Conservation (phyloP, 2,113 vertebrate genomes). For the Pyxicephalus adspersus region DNA sequence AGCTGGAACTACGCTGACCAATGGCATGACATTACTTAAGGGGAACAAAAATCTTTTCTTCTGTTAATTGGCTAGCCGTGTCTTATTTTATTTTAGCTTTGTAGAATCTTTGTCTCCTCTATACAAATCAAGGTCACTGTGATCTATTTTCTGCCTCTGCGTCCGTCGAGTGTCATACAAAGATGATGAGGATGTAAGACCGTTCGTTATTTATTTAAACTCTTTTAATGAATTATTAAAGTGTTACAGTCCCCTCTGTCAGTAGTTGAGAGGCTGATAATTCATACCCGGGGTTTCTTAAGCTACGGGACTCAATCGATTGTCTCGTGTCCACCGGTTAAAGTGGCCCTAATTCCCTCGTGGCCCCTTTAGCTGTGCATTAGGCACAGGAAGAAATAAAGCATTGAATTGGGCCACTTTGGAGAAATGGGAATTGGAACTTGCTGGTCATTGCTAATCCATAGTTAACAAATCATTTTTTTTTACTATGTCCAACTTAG, state of each 20-base stretch:
- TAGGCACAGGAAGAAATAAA: background rate
- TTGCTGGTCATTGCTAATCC: background rate
- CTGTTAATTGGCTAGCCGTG: background rate
- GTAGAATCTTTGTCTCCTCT: background rate
- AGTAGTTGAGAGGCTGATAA: background rate
- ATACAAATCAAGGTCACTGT: conserved; percentile 33
- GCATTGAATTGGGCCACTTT: background rate
- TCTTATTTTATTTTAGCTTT: background rate
- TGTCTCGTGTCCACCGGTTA: background rate
- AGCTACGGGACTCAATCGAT: conserved; percentile 4
- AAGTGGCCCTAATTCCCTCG: conserved; percentile 10
- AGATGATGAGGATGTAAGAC: conserved; percentile 51
- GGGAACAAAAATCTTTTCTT: background rate
- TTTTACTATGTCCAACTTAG: background rate
- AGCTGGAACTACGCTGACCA: background rate
- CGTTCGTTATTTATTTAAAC: conserved; percentile 53
- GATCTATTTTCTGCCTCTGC: conserved; percentile 42
- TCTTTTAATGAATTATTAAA: conserved; percentile 47
- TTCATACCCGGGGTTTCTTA: conserved; percentile 12
- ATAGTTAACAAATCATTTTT: too few relatives aligned
- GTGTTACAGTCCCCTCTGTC: conserved; percentile 37
- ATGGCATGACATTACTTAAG: background rate
- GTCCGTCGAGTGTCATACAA: conserved; percentile 41
- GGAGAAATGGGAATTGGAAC: background rate
- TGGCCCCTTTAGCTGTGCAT: background rate